Evolutionary conservation across 2,888 invertebrate species (phyloP), one percentile per base, ranked within the genome.

Genomic region (Cephus nigrinus): DNA sequence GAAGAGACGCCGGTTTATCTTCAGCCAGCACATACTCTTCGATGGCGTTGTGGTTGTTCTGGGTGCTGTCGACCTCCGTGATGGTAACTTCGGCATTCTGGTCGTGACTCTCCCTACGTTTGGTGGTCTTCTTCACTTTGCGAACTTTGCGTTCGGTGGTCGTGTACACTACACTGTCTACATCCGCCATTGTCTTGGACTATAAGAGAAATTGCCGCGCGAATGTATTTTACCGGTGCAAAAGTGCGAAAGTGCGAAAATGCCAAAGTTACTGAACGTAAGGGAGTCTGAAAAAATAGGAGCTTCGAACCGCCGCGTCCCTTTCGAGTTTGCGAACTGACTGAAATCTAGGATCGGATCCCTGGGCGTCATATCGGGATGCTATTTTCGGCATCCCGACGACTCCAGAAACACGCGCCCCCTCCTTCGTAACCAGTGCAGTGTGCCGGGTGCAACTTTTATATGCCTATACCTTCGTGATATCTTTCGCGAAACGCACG

Each of bases 41-140:
- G 90, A 94, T 94, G 92, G 94, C 93, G 86, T 93, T 93, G 92
- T 93, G 93, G 92, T 94, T 94, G 87, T 92, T 93, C 92, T 93
- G 93, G 92, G 94, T 94, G 92, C 94, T 94, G 88, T 95, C 95
- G 92, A 96, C 92, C 93, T 97, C 96, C 88, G 96, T 96, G 92
- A 97, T 96, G 92, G 95, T 95, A 92, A 96, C 95, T 92, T 97
- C 96, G 86, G 93, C 93, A 84, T 93, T 92, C 89, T 95, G 94
- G 90, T 95, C 95, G 91, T 95, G 95, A 91, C 94, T 95, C 92
- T 96, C 95, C 91, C 96, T 95, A 92, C 96, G 95, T 88, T 96
- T 95, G 90, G 95, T 95, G 87, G 96, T 95, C 93, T 97, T 97
- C 94, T 97, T 97, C 93, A 97, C 96, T 94, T 97, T 97, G 92